Conservation (phyloP, 92 coral and sea anemone genomes). For the Pocillopora meandrina region DNA sequence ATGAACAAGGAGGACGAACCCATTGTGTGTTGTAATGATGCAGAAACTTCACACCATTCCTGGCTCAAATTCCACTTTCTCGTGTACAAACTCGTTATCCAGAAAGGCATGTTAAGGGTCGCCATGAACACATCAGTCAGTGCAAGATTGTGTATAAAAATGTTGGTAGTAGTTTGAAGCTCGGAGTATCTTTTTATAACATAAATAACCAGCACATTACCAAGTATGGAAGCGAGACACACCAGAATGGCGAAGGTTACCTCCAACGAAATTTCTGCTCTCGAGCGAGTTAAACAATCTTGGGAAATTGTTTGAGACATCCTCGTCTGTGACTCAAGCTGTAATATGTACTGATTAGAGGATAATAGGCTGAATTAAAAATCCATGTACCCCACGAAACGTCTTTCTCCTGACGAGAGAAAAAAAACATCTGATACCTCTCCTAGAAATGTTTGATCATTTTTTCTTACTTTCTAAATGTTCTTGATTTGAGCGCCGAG, state of each 20-base stretch:
- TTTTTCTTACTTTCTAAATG: no score
- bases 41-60: conserved; percentile 35
- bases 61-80: no score
- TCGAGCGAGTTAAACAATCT: conserved; percentile 48
- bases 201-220: conserved; percentile 53
- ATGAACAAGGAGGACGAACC: conserved; percentile 53
- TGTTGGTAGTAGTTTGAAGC: conserved; percentile 47
- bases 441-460: no score
- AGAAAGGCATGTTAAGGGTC: neutral
- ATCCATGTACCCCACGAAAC: no score
- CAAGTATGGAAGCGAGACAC: conserved; percentile 47
- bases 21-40: conserved; percentile 40
- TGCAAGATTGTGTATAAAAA: conserved; percentile 65
- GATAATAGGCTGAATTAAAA: no score
- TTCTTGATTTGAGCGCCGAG: no score
- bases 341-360: no score
- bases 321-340: no score
- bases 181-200: conserved; percentile 56
- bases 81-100: no score
- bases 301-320: neutral
- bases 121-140: conserved; percentile 66
- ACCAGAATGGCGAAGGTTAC: conserved; percentile 44
- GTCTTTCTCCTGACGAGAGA: no score
- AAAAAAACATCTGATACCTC: no score
- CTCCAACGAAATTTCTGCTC: conserved; percentile 37